Percentiles rank a stretch among this genome's conserved stretches.
These are phyloP conservation scores for Eupithecia exiguata DNA, from an alignment of 2,888 invertebrate genomes.

Conservation along the genomic window DNA sequence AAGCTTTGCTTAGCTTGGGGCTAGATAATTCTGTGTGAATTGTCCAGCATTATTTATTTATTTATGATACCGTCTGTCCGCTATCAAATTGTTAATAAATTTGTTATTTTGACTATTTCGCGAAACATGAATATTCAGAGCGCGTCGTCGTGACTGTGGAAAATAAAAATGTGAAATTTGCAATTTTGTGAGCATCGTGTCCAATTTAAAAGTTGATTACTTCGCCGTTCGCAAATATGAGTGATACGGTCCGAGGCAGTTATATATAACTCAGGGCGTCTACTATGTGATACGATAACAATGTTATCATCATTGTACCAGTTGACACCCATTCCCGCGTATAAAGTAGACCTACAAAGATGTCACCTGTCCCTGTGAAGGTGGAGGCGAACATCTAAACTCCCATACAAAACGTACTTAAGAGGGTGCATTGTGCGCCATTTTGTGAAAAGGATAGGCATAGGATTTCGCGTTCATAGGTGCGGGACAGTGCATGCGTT, in stretches of 20 bases:
- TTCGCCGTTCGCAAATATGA: slow-evolving; percentile 15
- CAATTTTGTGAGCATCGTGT: slow-evolving; percentile 15
- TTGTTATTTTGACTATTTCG: slow-evolving; percentile 1
- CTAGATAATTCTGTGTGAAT: no score
- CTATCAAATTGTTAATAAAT: not conserved
- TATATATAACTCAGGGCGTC: not conserved
- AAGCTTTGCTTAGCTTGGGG: no score
- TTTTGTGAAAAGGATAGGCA: no score
- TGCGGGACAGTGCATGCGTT: no score
- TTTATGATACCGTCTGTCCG: not conserved
- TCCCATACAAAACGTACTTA: no score
- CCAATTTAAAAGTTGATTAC: slow-evolving; percentile 32
- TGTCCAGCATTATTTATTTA: no score
- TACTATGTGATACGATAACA: not conserved
- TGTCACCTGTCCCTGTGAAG: no score
- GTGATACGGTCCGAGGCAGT: not conserved
- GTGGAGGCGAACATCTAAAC: no score
- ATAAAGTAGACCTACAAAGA: no score
- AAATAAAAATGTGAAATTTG: slow-evolving; percentile 13
- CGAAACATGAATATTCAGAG: slow-evolving; percentile 9
- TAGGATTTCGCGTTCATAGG: no score
- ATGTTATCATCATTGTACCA: not conserved
- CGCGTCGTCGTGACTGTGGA: slow-evolving; percentile 8
- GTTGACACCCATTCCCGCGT: no score
- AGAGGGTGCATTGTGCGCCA: no score